phyloP scores from a whole-genome alignment of 2,888 invertebrate species.

The Hypselothyrea guttata region DNA sequence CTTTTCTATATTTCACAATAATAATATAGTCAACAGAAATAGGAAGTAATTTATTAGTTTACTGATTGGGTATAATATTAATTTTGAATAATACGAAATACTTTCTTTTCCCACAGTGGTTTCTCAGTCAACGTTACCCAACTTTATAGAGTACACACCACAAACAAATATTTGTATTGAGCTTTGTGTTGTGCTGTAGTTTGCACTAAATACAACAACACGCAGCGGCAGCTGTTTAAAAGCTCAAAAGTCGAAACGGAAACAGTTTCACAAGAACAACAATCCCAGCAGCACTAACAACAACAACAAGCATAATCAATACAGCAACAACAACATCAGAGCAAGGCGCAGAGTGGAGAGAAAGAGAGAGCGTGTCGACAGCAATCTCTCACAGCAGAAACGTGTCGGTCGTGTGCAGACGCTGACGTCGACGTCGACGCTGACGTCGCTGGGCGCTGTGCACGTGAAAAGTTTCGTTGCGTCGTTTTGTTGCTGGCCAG shows the following conservation, averaged over 20 bases:
- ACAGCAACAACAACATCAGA: conserved; percentile 5
- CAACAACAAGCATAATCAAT: too few species aligned
- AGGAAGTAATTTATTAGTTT: too few species aligned
- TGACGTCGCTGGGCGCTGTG: conserved; percentile 12
- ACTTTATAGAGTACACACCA: conserved; percentile 11
- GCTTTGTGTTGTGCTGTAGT: conserved; percentile 8
- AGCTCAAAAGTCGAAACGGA: conserved; percentile 24
- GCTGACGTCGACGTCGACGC: conserved; percentile 26
- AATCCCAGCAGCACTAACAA: conserved; percentile 9
- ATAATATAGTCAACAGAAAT: too few species aligned
- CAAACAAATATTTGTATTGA: conserved; percentile 14
- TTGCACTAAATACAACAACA: conserved; percentile 12
- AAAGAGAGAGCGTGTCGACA: conserved; percentile 3
- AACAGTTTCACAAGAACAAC: conserved; percentile 15
- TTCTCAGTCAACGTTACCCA: background rate
- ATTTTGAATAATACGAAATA: too few species aligned
- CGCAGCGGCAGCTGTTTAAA: conserved; percentile 20
- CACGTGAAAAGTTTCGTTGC: conserved; percentile 56
- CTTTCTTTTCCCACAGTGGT: too few species aligned
- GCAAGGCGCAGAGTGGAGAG: conserved; percentile 5
- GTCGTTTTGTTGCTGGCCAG: conserved; percentile 37
- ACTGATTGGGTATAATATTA: too few species aligned
- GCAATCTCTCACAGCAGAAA: conserved; percentile 43
- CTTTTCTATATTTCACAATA: too few species aligned
- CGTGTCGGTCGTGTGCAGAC: conserved; percentile 68